Evolutionary conservation across 2,113 vertebrate species (phyloP).

Genomic region (Gopherus flavomarginatus): DNA sequence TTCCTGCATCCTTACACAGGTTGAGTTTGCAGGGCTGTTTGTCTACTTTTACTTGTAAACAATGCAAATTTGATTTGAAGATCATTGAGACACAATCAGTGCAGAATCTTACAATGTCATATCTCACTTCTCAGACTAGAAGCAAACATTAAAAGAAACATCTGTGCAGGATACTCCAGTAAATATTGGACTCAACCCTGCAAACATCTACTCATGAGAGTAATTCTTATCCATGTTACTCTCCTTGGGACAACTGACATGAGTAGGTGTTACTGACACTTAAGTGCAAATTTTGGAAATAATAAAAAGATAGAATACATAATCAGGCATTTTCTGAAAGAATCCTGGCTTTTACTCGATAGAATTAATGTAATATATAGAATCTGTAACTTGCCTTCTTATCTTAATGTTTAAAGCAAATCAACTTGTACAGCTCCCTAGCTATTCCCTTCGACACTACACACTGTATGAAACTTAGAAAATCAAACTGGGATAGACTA

Average conservation of each 20-base stretch:
- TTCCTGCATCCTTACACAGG: neutral
- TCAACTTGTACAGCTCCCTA: neutral
- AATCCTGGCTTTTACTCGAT: neutral
- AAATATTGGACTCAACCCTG: neutral
- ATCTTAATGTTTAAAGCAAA: rapidly evolving
- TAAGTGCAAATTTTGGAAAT: neutral
- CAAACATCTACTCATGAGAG: neutral
- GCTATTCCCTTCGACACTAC: neutral
- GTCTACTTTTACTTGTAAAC: neutral
- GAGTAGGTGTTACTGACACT: neutral
- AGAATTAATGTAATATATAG: neutral
- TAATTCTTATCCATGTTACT: neutral
- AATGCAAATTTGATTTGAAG: neutral
- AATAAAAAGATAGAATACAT: neutral
- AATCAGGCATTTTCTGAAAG: neutral
- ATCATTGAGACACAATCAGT: neutral
- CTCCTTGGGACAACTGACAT: neutral
- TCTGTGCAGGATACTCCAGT: neutral
- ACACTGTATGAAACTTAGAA: neutral
- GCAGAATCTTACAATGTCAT: neutral
- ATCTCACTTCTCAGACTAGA: neutral
- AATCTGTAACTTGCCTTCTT: neutral
- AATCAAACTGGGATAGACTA: neutral
- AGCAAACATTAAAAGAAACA: neutral
- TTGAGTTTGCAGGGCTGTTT: neutral